A percentile compares a stretch with the other conserved stretches of the same genome.
Conservation (phyloP, 2,888 invertebrate species). For the Heteropelma amictum region DNA sequence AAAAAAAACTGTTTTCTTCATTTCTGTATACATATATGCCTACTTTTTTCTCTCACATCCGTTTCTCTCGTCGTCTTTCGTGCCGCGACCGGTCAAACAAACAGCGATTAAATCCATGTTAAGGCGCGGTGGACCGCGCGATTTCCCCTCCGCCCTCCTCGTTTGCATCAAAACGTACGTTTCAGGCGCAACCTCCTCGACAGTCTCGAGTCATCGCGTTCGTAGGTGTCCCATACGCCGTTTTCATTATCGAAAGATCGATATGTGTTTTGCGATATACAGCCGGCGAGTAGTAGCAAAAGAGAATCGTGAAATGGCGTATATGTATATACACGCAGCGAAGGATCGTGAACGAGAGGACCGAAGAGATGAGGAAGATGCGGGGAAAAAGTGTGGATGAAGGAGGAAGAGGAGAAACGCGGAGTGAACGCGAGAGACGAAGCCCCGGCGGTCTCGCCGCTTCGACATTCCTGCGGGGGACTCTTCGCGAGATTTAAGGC, state of each 20-base stretch:
- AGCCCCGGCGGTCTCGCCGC: constrained; percentile 51
- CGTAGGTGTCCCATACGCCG: no score
- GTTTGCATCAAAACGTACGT: background rate
- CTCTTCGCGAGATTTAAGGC: constrained; percentile 64
- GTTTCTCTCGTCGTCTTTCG: constrained; percentile 37
- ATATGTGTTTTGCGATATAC: no score
- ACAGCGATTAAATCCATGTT: constrained; percentile 64
- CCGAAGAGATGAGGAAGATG: constrained; percentile 2
- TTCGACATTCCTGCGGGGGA: constrained; percentile 63
- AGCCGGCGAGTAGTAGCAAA: no score
- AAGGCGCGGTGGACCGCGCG: constrained; percentile 50
- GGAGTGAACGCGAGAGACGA: constrained; percentile 47
- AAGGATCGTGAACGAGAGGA: background rate
- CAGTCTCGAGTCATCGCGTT: no score
- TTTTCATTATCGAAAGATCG: no score
- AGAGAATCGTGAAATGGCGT: constrained; percentile 5
- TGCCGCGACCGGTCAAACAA: constrained; percentile 53
- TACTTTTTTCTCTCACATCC: constrained; percentile 20
- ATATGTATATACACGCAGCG: no score
- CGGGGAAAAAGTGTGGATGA: constrained; percentile 41
- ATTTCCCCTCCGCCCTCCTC: background rate
- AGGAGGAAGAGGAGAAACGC: constrained; percentile 23
- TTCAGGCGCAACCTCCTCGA: no score
- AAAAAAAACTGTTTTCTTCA: background rate
- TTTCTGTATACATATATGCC: background rate